Base-by-base conservation (phyloP, 2,888 invertebrate species). In the Dione juno region DNA sequence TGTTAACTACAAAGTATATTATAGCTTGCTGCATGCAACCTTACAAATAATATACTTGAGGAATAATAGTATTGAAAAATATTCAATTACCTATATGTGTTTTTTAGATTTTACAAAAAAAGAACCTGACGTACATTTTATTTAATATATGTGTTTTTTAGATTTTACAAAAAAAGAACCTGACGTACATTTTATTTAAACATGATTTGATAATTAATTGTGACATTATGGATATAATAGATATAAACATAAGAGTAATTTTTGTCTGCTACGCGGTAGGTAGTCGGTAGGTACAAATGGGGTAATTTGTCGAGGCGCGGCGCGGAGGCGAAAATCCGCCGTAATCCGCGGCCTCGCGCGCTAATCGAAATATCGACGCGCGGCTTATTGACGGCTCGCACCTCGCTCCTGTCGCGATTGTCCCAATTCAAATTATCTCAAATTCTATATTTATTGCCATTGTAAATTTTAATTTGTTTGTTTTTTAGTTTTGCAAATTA, bases 281-380 rank as follows among this genome's bases (percentile, higher is more conserved):
- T 72, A 84, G 72, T 67, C 67, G 70, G 70, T 72, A 84, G 82
- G 86, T 88, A 90, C 89, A 92, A 92, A 91, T 92, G 84, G 87
- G 81, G 82, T 89, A 86, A 92, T 92, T 92, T 91, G 91, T 91
- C 89, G 86, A 75, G 75, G 78, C 72, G 76, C 73, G 78, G 82
- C 80, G 84, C 77, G 81, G 88, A 91, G 89, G 92, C 92, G 92
- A 89, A 87, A 92, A 92, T 87, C 92, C 92, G 85, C 76, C 83
- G 84, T 92, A 92, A 92, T 88, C 92, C 92, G 84, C 81, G 82
- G 84, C 81, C 86, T 83, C 84, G 85, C 85, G 80, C 84, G 90
- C 92, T 92, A 92, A 92, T 92, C 92, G 92, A 89, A 90, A 90
- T 90, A 92, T 90, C 88, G 90, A 87, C 90, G 85, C 80, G 76